A percentile compares a stretch with the other conserved stretches of the same genome.
These are phyloP conservation scores for Leptopilina clavipes DNA, from an alignment of 1,140 invertebrate species.

Conservation along the genomic window DNA sequence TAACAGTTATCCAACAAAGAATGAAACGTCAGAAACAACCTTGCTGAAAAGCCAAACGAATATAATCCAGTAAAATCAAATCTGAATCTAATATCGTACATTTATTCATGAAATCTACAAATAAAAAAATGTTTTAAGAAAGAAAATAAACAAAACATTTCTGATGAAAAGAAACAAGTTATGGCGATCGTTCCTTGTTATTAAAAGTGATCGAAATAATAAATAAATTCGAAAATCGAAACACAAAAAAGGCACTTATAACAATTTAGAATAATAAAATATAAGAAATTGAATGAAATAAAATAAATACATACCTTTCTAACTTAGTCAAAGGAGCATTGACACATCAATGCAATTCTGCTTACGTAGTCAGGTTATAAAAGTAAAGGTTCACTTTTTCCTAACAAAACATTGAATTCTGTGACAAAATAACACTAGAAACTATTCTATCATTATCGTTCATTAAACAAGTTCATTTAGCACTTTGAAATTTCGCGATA, in stretches of 20 bases:
- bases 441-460: slow-evolving; percentile 31
- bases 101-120: background rate
- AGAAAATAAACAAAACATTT: background rate
- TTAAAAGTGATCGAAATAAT: background rate
- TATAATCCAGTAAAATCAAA: background rate
- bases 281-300: background rate
- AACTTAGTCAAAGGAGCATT: slow-evolving; percentile 41
- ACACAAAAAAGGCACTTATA: slow-evolving; percentile 6
- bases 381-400: slow-evolving; percentile 8
- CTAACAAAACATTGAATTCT: slow-evolving; percentile 23
- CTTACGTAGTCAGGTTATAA: slow-evolving; percentile 9
- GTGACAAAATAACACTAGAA: background rate
- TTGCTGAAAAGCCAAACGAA: background rate
- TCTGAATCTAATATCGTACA: background rate
- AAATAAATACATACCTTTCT: slow-evolving; percentile 35
- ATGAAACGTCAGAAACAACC: background rate
- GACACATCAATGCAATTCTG: background rate
- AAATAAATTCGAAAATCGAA: background rate
- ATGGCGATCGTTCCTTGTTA: background rate
- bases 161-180: background rate
- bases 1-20: background rate
- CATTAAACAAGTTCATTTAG: background rate
- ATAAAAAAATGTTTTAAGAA: background rate
- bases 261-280: background rate
- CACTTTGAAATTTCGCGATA: slow-evolving; percentile 21